Evolutionary conservation across 2,113 vertebrate genomes (phyloP).

Genomic region (Capricornis sumatraensis): DNA sequence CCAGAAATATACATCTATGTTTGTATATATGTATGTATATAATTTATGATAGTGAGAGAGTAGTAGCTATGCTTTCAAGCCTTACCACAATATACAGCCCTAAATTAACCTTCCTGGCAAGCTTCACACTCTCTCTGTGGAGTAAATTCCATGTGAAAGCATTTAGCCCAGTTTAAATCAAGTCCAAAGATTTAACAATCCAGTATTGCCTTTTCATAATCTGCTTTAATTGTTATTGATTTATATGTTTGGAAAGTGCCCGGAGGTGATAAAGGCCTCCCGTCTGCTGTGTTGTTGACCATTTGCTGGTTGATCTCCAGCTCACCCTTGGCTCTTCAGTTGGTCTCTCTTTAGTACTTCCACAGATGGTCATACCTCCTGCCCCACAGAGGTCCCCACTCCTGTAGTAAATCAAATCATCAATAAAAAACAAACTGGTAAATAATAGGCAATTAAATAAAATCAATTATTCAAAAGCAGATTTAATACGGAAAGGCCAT

Average conservation of each 20-base stretch:
- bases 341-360: neutral
- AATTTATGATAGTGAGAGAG: constrained; percentile 33
- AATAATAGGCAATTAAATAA: constrained; percentile 62
- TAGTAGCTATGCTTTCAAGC: constrained; percentile 39
- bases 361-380: neutral
- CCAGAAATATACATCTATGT: neutral
- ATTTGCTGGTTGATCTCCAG: neutral
- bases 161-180: constrained; percentile 67
- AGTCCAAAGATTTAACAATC: constrained; percentile 66
- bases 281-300: neutral
- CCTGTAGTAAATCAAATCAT: constrained; percentile 30
- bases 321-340: neutral
- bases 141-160: constrained; percentile 16
- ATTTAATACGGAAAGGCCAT: constrained; percentile 54
- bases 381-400: neutral
- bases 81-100: neutral
- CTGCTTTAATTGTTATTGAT: constrained; percentile 77
- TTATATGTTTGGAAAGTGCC: constrained; percentile 42
- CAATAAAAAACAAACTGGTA: constrained; percentile 60
- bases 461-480: constrained; percentile 65
- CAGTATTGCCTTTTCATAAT: constrained; percentile 79
- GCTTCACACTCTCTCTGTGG: neutral
- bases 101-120: constrained; percentile 14
- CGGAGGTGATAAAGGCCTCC: constrained; percentile 29
- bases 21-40: neutral